Evolutionary conservation across 2,113 vertebrate genomes (phyloP), one percentile per base, ranked within the genome.

Genomic region (Lepisosteus oculatus): DNA sequence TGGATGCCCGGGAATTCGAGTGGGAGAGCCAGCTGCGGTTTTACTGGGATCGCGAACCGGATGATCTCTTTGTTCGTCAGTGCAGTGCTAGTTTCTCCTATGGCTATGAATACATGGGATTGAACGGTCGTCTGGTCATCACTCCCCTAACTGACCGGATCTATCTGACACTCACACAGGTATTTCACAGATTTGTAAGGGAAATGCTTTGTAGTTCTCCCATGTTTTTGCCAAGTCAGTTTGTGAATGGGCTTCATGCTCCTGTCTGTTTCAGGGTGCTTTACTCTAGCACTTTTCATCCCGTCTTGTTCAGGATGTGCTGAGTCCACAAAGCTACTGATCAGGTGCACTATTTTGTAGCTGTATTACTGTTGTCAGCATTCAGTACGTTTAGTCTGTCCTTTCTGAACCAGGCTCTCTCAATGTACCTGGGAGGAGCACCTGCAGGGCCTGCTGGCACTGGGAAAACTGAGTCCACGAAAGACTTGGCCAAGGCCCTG

Each of bases 1-100:
- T 95, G 55, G 94, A 98, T 17, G 93, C 92, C 11, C 87, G 85
- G 56, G 96, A 95, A 77, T 99, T 99, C 70, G 94, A 97, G 71
- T 99, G 97, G 97, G 96, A 99, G 75, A 98, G 97, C 74, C 97
- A 99, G 72, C 87, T 99, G 15, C 91, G 94, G 0, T 99, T 98
- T 62, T 99, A 98, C 84, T 99, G 97, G 97, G 84, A 90, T 63
- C 86, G 83, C 0, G 86, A 95, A 61, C 84, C 89, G 0, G 95
- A 99, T 5, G 84, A 95, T 2, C 85, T 99, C 71, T 88, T 76
- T 11, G 94, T 98, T 77, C 92, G 83, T 2, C 97, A 99, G 81
- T 99, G 97, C 86, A 98, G 93, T 0, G 96, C 97, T 7, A 76
- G 89, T 0, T 99, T 99, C 71, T 79, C 87, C 3, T 99, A 99